phyloP scores from a whole-genome alignment of 1,140 invertebrate genomes.

The Coelopa frigida region DNA sequence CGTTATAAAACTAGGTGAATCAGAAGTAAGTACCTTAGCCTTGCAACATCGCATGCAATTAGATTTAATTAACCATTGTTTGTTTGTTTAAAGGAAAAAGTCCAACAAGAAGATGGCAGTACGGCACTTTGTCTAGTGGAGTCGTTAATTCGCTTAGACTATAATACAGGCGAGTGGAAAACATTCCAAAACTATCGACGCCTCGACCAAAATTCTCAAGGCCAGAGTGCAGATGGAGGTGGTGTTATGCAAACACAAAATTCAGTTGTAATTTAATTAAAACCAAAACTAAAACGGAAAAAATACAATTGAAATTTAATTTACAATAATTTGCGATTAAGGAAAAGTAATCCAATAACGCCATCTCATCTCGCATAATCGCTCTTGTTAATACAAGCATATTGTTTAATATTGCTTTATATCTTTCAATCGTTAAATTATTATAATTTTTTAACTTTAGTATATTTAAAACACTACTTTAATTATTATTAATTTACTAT shows the following conservation, averaged over 20 bases:
- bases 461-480: too few species aligned
- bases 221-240: neutral
- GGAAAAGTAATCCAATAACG: too few species aligned
- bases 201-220: constrained; percentile 38
- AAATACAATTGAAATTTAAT: too few species aligned
- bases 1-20: constrained; percentile 42
- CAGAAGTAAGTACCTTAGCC: constrained; percentile 24
- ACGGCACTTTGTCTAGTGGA: constrained; percentile 61
- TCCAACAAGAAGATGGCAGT: constrained; percentile 56
- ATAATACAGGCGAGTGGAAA: constrained; percentile 79
- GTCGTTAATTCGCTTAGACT: constrained; percentile 84
- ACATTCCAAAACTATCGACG: constrained; percentile 65
- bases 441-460: too few species aligned
- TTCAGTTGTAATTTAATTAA: constrained; percentile 18
- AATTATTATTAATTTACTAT: too few species aligned
- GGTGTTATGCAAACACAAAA: constrained; percentile 18
- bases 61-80: constrained; percentile 4
- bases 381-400: too few species aligned
- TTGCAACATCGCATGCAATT: neutral
- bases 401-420: too few species aligned
- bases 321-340: too few species aligned
- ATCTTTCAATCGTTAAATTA: too few species aligned
- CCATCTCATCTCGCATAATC: too few species aligned
- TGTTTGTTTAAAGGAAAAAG: constrained; percentile 49
- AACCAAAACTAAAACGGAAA: too few species aligned